Evolutionary conservation across 2,888 invertebrate species (phyloP).

Genomic region (Thymelicus sylvestris): DNA sequence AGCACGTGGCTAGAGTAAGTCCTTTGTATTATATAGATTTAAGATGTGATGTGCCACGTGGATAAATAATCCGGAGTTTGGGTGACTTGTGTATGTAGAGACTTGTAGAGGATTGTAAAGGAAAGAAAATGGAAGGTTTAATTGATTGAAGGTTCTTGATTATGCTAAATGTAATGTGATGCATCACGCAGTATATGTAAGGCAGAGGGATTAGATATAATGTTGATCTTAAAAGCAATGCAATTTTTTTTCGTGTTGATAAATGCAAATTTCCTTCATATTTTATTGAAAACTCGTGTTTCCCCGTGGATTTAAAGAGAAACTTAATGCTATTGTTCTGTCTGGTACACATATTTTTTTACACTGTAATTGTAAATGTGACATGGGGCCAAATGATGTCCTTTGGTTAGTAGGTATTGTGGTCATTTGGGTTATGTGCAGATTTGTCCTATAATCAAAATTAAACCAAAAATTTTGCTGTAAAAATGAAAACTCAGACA

Average conservation of each 20-base stretch:
- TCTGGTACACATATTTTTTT: too few relatives aligned
- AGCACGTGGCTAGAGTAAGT: conserved; percentile 47
- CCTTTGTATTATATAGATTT: conserved; percentile 35
- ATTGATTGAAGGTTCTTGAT: too few relatives aligned
- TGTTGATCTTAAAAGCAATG: not conserved
- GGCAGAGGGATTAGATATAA: not conserved
- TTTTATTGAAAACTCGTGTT: too few relatives aligned
- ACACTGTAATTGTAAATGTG: not conserved
- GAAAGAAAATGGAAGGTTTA: too few relatives aligned
- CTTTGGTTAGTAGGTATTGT: not conserved
- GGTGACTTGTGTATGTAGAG: conserved; percentile 45
- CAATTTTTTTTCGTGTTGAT: not conserved
- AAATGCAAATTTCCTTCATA: too few relatives aligned
- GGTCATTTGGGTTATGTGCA: too few relatives aligned
- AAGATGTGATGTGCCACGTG: conserved; percentile 29
- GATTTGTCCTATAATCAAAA: too few relatives aligned
- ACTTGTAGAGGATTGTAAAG: not conserved
- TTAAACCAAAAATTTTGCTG: too few relatives aligned
- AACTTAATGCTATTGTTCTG: too few relatives aligned
- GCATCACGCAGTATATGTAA: too few relatives aligned
- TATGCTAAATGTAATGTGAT: not conserved
- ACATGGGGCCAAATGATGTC: not conserved
- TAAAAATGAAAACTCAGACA: not conserved
- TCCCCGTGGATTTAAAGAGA: too few relatives aligned
- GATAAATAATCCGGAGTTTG: conserved; percentile 71